These are phyloP conservation scores for Eudasyphora cyanicolor DNA, from an alignment of 2,888 invertebrate species.

Conservation along the genomic window DNA sequence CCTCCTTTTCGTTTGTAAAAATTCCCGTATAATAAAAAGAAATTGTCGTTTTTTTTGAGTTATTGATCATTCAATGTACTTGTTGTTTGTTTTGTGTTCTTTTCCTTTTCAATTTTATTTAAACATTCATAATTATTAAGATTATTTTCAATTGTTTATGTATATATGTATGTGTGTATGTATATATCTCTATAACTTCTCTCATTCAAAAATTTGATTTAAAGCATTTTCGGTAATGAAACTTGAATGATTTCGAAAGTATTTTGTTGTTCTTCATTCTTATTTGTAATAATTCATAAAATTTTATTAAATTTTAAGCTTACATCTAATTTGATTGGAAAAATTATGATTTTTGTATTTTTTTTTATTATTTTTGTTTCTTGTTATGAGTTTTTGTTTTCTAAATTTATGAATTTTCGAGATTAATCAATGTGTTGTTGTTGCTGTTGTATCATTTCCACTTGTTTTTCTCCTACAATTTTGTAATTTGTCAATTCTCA, in stretches of 20 bases:
- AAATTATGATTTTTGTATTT: too few relatives aligned
- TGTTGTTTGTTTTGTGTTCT: conserved; percentile 3
- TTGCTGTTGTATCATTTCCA: too few relatives aligned
- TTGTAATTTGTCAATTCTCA: conserved; percentile 44
- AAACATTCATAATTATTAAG: conserved; percentile 17
- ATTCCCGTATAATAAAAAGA: conserved; percentile 13
- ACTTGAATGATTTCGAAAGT: conserved; percentile 34
- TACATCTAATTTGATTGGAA: conserved; percentile 59
- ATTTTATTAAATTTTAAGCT: conserved; percentile 38
- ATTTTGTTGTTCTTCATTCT: conserved; percentile 26
- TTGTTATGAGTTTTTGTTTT: conserved; percentile 26
- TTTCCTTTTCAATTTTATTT: not conserved
- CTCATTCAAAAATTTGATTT: conserved; percentile 52
- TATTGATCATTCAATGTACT: not conserved
- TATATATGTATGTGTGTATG: too few relatives aligned
- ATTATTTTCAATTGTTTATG: conserved; percentile 11
- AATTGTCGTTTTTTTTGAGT: not conserved
- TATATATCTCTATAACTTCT: too few relatives aligned
- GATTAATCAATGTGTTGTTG: conserved; percentile 26
- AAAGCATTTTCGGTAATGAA: conserved; percentile 54
- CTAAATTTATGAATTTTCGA: conserved; percentile 53
- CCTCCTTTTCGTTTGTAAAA: not conserved
- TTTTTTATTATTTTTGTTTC: conserved; percentile 38
- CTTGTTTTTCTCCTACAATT: conserved; percentile 59
- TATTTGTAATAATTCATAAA: conserved; percentile 30